phyloP scores from a whole-genome alignment of 2,113 vertebrate species.

The Hippoglossus stenolepis region DNA sequence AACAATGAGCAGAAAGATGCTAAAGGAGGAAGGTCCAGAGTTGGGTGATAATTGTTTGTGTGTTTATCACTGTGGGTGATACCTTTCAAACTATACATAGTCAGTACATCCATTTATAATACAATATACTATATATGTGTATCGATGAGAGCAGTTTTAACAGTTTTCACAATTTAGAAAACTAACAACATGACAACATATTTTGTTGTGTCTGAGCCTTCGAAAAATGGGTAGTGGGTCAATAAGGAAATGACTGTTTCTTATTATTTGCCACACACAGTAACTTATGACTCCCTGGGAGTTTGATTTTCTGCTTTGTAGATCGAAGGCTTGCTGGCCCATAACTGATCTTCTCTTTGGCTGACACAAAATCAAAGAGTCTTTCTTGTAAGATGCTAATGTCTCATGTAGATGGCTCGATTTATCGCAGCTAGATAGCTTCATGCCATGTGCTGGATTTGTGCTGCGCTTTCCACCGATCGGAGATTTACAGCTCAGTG shows the following conservation, averaged over 20 bases:
- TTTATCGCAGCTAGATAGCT: not conserved
- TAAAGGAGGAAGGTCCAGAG: too few relatives aligned
- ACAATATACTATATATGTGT: not conserved
- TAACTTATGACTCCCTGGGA: not conserved
- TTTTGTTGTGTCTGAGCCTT: not conserved
- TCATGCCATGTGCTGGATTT: not conserved
- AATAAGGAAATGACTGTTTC: not conserved
- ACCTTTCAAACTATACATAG: too few relatives aligned
- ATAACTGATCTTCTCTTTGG: not conserved
- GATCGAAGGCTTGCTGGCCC: conserved; percentile 5
- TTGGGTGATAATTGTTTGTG: too few relatives aligned
- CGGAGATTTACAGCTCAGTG: conserved; percentile 13
- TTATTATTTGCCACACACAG: not conserved
- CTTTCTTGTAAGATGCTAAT: not conserved
- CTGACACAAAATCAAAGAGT: conserved; percentile 8
- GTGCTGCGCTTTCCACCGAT: not conserved
- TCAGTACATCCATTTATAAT: not conserved
- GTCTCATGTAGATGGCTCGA: not conserved
- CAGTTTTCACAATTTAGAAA: not conserved
- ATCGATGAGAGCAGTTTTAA: not conserved
- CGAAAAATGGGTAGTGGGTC: not conserved
- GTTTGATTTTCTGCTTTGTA: not conserved
- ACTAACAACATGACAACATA: not conserved
- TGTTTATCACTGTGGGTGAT: too few relatives aligned
- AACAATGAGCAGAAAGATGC: too few relatives aligned